These are phyloP conservation scores for Spheniscus mendiculus DNA, from an alignment of 2,113 vertebrate genomes.

Conservation along the genomic window DNA sequence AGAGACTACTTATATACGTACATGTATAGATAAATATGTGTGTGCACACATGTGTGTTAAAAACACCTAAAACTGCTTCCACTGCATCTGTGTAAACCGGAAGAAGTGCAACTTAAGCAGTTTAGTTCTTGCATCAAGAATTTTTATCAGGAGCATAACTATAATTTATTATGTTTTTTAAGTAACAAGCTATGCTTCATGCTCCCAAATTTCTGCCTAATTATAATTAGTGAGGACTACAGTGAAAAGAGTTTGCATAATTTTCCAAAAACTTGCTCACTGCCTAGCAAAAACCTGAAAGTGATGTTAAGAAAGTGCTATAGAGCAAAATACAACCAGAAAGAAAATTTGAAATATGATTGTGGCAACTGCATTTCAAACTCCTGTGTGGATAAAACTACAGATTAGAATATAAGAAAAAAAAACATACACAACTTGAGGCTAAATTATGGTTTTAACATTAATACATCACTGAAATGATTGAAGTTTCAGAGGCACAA, in stretches of 20 bases:
- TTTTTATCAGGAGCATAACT: neutral
- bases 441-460: neutral
- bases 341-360: neutral
- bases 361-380: neutral
- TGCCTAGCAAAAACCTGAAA: neutral
- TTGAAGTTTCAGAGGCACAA: neutral
- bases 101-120: neutral
- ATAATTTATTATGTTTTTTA: neutral
- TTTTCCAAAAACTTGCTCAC: neutral
- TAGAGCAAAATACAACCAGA: neutral
- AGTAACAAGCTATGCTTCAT: neutral
- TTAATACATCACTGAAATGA: neutral
- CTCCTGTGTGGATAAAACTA: neutral
- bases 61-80: neutral
- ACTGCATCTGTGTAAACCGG: neutral
- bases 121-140: neutral
- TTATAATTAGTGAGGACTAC: neutral
- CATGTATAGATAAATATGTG: neutral
- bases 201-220: neutral
- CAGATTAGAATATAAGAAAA: neutral
- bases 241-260: neutral
- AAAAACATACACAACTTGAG: neutral
- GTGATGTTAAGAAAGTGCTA: fast-evolving
- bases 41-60: neutral
- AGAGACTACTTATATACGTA: neutral